These are phyloP conservation scores for Cairina moschata DNA, from an alignment of 2,113 vertebrate species.

Conservation along the genomic window DNA sequence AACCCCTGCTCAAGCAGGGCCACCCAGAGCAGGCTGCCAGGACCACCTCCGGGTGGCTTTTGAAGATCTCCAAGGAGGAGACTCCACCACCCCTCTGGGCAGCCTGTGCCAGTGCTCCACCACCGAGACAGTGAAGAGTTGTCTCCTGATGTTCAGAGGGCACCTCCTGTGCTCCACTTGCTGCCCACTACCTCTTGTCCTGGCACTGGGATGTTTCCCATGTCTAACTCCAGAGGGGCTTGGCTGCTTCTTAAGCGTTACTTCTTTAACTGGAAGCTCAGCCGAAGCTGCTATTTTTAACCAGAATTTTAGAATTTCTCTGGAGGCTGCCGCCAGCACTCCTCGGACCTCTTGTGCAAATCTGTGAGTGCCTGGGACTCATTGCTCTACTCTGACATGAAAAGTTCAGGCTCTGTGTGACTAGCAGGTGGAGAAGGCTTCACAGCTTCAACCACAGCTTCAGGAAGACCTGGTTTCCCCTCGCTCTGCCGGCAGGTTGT, in stretches of 20 bases:
- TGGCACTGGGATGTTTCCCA: not conserved
- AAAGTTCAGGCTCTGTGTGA: not conserved
- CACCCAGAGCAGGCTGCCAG: not conserved
- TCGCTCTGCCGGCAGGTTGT: not conserved
- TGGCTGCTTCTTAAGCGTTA: not conserved
- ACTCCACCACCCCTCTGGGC: not conserved
- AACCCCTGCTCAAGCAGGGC: not conserved
- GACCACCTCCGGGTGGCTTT: not conserved
- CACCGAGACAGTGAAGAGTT: not conserved
- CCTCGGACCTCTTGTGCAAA: not conserved
- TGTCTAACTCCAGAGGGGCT: not conserved
- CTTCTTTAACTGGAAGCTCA: not conserved
- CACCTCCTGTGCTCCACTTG: not conserved
- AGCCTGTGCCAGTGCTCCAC: not conserved
- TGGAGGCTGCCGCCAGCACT: not conserved
- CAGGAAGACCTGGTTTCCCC: not conserved
- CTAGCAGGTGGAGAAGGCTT: not conserved
- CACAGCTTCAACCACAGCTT: not conserved
- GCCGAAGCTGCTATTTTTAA: not conserved
- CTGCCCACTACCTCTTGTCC: not conserved
- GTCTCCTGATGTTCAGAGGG: not conserved
- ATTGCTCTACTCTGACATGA: not conserved
- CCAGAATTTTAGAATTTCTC: not conserved
- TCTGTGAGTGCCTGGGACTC: not conserved
- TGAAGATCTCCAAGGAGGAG: not conserved